Percentiles rank a stretch among this genome's conserved stretches.
phyloP scores from a whole-genome alignment of 2,797 vertebrate species.

The Chiroxiphia lanceolata region DNA sequence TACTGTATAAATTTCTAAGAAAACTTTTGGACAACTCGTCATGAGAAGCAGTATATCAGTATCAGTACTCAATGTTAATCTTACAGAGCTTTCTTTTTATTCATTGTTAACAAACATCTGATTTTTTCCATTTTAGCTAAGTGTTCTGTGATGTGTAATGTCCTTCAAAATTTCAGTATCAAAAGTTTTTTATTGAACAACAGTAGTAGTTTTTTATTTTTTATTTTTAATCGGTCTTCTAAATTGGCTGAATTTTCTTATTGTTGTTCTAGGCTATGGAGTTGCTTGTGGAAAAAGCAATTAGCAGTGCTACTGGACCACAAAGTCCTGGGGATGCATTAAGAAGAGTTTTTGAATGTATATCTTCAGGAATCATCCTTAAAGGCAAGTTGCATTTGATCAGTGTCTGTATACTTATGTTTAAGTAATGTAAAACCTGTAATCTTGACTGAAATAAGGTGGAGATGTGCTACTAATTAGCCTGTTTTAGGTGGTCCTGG shows the following conservation, averaged over 20 bases:
- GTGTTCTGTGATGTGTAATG: not conserved
- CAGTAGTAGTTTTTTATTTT: not conserved
- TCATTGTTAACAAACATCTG: not conserved
- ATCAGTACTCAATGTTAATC: not conserved
- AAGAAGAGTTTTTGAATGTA: slow-evolving; percentile 94
- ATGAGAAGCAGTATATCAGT: not conserved
- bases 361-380: slow-evolving; percentile 94
- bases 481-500: slow-evolving; percentile 88
- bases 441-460: not conserved
- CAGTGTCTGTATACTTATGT: not conserved
- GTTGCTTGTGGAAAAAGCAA: slow-evolving; percentile 94
- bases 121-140: not conserved
- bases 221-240: not conserved
- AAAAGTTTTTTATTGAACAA: not conserved
- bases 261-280: slow-evolving; percentile 88
- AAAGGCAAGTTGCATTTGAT: slow-evolving; percentile 79
- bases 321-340: slow-evolving; percentile 95
- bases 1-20: not conserved
- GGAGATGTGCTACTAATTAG: not conserved
- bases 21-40: not conserved
- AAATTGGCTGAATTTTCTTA: not conserved
- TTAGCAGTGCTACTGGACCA: slow-evolving; percentile 92
- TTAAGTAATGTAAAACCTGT: not conserved
- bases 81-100: not conserved
- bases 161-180: not conserved